A percentile compares a stretch with the other conserved stretches of the same genome.
phyloP scores from a whole-genome alignment of 2,797 vertebrate species.

The Crenuchus spilurus region DNA sequence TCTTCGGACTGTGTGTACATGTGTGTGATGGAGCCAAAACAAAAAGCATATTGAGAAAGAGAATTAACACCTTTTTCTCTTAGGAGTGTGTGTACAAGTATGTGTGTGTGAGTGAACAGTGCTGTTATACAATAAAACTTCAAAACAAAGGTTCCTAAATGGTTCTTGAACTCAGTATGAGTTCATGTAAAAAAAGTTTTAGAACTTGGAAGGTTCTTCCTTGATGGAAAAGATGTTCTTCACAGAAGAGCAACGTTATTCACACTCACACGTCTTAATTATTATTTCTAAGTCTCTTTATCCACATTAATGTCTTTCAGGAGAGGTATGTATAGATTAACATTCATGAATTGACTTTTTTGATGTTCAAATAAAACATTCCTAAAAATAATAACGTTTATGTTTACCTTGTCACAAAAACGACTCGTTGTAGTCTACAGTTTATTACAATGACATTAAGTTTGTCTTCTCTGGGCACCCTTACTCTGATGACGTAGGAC shows the following conservation, averaged over 20 bases:
- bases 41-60: neutral
- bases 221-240: neutral
- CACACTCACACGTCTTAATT: neutral
- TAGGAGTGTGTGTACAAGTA: conserved; percentile 25
- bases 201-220: neutral
- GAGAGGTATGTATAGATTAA: too few species aligned
- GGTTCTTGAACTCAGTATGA: neutral
- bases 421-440: too few species aligned
- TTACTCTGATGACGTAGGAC: too few species aligned
- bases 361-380: too few species aligned
- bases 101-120: conserved; percentile 22
- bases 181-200: neutral
- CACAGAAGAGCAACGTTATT: too few species aligned
- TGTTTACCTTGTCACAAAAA: too few species aligned
- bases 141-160: conserved; percentile 61
- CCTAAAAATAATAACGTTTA: too few species aligned
- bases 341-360: too few species aligned
- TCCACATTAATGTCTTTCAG: too few species aligned
- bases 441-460: too few species aligned
- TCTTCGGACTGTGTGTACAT: conserved; percentile 26
- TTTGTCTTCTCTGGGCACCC: too few species aligned
- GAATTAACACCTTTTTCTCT: conserved; percentile 61
- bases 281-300: too few species aligned
- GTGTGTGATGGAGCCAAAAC: conserved; percentile 7
- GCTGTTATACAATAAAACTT: conserved; percentile 61